Base-by-base conservation (phyloP, 35 echinoderm and acorn worm species). In the Apostichopus californicus region DNA sequence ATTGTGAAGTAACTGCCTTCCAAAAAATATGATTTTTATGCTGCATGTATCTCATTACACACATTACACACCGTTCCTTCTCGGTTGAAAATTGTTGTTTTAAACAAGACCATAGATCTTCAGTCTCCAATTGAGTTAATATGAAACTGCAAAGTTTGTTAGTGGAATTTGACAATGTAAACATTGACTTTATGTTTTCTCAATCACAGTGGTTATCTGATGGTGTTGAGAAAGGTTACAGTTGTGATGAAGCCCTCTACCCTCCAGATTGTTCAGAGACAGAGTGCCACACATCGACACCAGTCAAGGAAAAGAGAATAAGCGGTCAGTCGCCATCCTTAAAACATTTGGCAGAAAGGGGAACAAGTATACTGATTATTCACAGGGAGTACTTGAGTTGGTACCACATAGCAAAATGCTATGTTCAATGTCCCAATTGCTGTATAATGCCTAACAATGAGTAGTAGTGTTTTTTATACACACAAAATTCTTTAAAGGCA, bases 181-280 rank as follows among this genome's bases (percentile, higher is more conserved):
- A 90, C 25, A 79, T 73, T 82, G 84, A 21, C 12, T 60, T 77
- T 63, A 15, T 78, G 25, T 85, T 46, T 88, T 82, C 77, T 17
- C 56, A 9, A 61, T 83, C 78, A 3, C 87, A 98, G 96, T 98
- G 96, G 96, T 94, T 98, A 46, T 93, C 92, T 83, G 96, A 98
- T 53, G 94, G 96, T 91, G 12, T 98, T 57, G 90, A 95, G 22
- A 94, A 90, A 53, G 94, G 94, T 54, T 94, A 86, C 65, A 95
- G 96, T 78, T 89, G 90, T 73, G 94, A 98, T 89, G 91, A 96
- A 87, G 91, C 91, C 13, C 91, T 95, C 1, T 98, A 98, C 71
- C 70, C 17, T 7, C 83, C 86, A 63, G 92, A 89, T 65, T 1
- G 17, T 15, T 28, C 54, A 0, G 90, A 90, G 17, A 60, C 71